Evolutionary conservation across 2,888 invertebrate species (phyloP).

Genomic region (Hymenopus coronatus): DNA sequence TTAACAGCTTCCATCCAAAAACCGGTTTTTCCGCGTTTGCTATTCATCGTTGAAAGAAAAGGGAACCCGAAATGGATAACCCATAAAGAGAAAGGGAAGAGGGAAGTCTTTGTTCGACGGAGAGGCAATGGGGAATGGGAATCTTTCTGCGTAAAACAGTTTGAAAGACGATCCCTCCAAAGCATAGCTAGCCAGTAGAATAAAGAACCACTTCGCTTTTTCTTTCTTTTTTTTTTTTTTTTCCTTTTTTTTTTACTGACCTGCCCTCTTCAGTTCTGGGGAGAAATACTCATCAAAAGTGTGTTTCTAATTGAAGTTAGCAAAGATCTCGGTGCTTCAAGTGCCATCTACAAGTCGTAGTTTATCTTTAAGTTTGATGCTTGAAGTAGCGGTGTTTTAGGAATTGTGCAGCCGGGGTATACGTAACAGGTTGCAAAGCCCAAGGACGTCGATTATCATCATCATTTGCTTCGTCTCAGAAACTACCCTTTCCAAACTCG

Average conservation of each 20-base stretch:
- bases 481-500: no score
- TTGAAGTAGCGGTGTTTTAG: no score
- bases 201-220: no score
- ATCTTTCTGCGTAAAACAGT: not conserved
- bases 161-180: not conserved
- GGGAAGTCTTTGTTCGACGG: no score
- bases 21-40: not conserved
- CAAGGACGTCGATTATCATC: no score
- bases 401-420: no score
- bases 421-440: no score
- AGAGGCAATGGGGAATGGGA: not conserved
- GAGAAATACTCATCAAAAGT: not conserved
- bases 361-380: no score
- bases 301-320: not conserved
- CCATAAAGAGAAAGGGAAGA: no score
- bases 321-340: not conserved
- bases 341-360: not conserved
- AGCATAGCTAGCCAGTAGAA: not conserved
- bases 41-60: not conserved
- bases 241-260: not conserved
- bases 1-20: not conserved
- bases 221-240: not conserved
- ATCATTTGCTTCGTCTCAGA: no score
- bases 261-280: not conserved
- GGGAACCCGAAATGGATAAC: no score